These are phyloP conservation scores for Manduca sexta DNA, from an alignment of 1,140 invertebrate species.

Conservation along the genomic window DNA sequence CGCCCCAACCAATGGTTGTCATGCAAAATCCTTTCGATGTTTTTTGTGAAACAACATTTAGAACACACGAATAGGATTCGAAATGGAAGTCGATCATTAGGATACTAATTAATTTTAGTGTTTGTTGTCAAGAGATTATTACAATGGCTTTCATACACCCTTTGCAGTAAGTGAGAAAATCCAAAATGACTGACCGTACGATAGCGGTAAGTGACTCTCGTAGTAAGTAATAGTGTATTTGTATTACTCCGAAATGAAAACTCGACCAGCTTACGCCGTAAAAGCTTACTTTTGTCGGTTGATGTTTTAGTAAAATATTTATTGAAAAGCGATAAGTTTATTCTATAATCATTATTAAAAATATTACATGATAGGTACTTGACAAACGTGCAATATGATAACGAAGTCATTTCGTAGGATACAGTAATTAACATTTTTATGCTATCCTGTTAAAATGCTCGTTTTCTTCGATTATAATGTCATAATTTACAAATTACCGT, in stretches of 20 bases:
- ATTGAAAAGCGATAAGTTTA: too few relatives aligned
- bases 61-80: slow-evolving; percentile 19
- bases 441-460: too few relatives aligned
- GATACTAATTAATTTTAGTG: slow-evolving; percentile 11
- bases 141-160: too few relatives aligned
- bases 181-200: slow-evolving; percentile 45
- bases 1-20: slow-evolving; percentile 53
- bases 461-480: too few relatives aligned
- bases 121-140: neutral
- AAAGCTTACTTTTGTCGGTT: slow-evolving; percentile 1
- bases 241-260: slow-evolving; percentile 1
- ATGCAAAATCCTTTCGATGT: slow-evolving; percentile 29
- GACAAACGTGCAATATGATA: too few relatives aligned
- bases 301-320: slow-evolving; percentile 1
- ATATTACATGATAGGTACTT: too few relatives aligned
- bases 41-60: slow-evolving; percentile 10
- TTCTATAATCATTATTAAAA: too few relatives aligned
- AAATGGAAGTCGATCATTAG: slow-evolving; percentile 7
- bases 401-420: too few relatives aligned
- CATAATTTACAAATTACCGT: too few relatives aligned
- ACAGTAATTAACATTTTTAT: too few relatives aligned
- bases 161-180: neutral
- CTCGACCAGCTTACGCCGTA: neutral
- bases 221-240: slow-evolving; percentile 2
- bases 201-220: slow-evolving; percentile 50